Evolutionary conservation across 30 jellyfish, hydroid and myxozoan genomes (phyloP).

Genomic region (Hydractinia symbiolongicarpus): DNA sequence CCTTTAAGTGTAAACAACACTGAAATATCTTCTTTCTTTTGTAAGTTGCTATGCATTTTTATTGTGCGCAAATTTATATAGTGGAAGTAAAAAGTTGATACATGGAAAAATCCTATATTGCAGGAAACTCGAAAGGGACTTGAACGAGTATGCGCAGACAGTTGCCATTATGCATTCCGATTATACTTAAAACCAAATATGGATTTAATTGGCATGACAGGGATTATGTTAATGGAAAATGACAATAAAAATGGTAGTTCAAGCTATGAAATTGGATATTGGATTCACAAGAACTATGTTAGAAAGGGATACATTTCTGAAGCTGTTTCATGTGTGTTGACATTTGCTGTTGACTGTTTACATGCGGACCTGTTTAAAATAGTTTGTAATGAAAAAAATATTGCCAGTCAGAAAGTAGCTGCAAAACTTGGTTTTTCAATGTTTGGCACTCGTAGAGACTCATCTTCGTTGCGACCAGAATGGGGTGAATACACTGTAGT

Average conservation of each 20-base stretch:
- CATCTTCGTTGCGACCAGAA: neutral
- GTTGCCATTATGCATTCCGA: slow-evolving; percentile 23
- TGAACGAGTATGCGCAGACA: neutral
- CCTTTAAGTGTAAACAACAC: no score
- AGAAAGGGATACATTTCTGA: slow-evolving; percentile 22
- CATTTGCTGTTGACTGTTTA: slow-evolving; percentile 6
- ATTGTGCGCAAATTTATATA: no score
- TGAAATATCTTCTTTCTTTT: no score
- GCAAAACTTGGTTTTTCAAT: slow-evolving; percentile 14
- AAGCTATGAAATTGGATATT: slow-evolving; percentile 29
- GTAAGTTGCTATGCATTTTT: no score
- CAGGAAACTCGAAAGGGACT: slow-evolving; percentile 4
- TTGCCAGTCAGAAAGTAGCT: slow-evolving; percentile 24
- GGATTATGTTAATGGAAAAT: neutral
- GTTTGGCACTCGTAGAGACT: neutral
- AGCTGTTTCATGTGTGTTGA: slow-evolving; percentile 14
- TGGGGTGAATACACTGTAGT: neutral
- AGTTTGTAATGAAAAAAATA: slow-evolving; percentile 18
- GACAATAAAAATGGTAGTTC: neutral
- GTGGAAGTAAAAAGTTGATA: no score
- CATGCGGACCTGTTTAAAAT: slow-evolving; percentile 12
- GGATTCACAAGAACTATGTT: slow-evolving; percentile 26
- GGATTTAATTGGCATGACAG: slow-evolving; percentile 18
- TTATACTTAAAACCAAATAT: neutral
- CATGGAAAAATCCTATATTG: neutral